Evolutionary conservation across 2,888 invertebrate species (phyloP).

Genomic region (Andrena praecox): DNA sequence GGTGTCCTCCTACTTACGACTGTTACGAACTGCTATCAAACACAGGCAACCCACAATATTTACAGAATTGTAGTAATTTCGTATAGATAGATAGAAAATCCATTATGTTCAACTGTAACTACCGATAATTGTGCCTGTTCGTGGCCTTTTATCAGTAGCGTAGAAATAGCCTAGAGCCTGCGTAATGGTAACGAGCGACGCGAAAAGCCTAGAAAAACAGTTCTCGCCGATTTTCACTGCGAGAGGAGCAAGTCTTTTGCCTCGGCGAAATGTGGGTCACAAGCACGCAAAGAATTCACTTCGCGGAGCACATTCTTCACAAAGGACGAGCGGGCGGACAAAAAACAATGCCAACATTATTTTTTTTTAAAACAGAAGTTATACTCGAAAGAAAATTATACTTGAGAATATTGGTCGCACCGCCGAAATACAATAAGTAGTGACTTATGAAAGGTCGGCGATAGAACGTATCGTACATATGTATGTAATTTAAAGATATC

Average conservation of each 20-base stretch:
- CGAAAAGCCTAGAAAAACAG: slow-evolving; percentile 39
- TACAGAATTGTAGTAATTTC: too few relatives aligned
- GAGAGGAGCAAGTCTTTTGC: slow-evolving; percentile 48
- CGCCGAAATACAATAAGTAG: neutral
- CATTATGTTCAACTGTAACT: too few relatives aligned
- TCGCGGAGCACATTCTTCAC: slow-evolving; percentile 36
- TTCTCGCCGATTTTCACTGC: slow-evolving; percentile 42
- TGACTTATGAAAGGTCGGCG: neutral
- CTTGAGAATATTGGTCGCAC: neutral
- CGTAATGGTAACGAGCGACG: neutral
- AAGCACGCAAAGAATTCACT: slow-evolving; percentile 47
- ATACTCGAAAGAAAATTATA: neutral
- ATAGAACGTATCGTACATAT: too few relatives aligned
- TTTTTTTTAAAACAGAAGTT: neutral
- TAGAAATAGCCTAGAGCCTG: neutral
- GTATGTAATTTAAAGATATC: too few relatives aligned
- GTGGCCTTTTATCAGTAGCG: neutral
- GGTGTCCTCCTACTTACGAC: too few relatives aligned
- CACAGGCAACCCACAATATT: too few relatives aligned
- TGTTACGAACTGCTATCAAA: too few relatives aligned
- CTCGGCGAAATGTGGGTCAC: slow-evolving; percentile 57
- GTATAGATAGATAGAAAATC: too few relatives aligned
- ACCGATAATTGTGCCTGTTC: too few relatives aligned
- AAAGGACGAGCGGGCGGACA: neutral
- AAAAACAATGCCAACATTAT: slow-evolving; percentile 3